Evolutionary conservation across 1,140 invertebrate species (phyloP).

Genomic region (Cheumatopsyche charites): DNA sequence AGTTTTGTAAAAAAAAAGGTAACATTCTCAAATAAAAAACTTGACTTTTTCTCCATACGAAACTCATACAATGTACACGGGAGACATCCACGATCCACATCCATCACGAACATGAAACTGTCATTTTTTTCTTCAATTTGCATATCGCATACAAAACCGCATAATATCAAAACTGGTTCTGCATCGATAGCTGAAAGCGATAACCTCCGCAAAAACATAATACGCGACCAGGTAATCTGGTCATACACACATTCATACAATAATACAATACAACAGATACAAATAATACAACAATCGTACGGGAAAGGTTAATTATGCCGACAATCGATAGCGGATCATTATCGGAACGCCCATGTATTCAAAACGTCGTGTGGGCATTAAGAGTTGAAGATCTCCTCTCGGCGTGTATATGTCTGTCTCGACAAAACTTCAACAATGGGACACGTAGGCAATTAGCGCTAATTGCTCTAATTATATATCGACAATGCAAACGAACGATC

Average conservation of each 20-base stretch:
- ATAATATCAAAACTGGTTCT: neutral
- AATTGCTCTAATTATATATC: slow-evolving; percentile 14
- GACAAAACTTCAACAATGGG: slow-evolving; percentile 7
- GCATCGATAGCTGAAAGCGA: neutral
- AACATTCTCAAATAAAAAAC: too few relatives aligned
- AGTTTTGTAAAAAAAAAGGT: neutral
- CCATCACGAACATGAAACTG: neutral
- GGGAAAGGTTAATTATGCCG: slow-evolving; percentile 4
- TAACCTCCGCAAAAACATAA: neutral
- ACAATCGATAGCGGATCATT: neutral
- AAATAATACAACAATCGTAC: slow-evolving; percentile 17
- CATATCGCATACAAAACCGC: neutral
- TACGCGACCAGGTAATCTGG: too few relatives aligned
- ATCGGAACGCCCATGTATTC: slow-evolving; percentile 22
- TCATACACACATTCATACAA: too few relatives aligned
- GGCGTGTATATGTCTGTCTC: too few relatives aligned
- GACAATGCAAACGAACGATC: too few relatives aligned
- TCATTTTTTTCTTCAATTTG: neutral
- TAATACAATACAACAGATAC: too few relatives aligned
- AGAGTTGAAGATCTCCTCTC: slow-evolving; percentile 22
- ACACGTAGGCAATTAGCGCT: slow-evolving; percentile 24
- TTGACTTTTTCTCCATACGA: too few relatives aligned
- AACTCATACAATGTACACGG: too few relatives aligned
- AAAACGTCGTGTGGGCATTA: neutral
- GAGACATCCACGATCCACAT: neutral